phyloP scores from a whole-genome alignment of 2,888 invertebrate genomes.

The Halocaridina rubra region DNA sequence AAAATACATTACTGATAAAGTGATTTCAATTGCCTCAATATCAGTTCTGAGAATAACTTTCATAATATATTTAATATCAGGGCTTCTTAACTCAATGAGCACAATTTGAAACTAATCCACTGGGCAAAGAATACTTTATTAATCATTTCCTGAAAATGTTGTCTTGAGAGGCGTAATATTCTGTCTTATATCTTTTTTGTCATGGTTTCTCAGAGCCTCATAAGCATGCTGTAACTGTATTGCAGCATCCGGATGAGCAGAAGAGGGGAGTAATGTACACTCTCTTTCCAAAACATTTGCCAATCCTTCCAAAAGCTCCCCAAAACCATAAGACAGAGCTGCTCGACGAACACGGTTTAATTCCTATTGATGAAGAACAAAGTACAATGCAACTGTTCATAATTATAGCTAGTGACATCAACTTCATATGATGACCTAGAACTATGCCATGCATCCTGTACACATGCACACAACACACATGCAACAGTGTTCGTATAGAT shows the following conservation, averaged over 20 bases:
- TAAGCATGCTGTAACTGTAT: slow-evolving; percentile 91
- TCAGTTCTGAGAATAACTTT: too few relatives aligned
- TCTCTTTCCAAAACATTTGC: slow-evolving; percentile 90
- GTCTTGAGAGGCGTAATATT: slow-evolving; percentile 44
- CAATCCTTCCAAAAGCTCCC: slow-evolving; percentile 86
- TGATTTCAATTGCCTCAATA: too few relatives aligned
- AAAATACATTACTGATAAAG: too few relatives aligned
- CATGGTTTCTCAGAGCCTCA: slow-evolving; percentile 75
- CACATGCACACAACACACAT: too few relatives aligned
- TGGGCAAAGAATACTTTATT: neutral
- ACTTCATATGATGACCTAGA: too few relatives aligned
- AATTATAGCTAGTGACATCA: too few relatives aligned
- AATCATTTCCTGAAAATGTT: slow-evolving; percentile 42
- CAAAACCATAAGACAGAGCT: slow-evolving; percentile 90
- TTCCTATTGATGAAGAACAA: too few relatives aligned
- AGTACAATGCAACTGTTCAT: too few relatives aligned
- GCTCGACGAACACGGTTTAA: slow-evolving; percentile 89
- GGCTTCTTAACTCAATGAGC: too few relatives aligned
- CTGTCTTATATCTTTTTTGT: slow-evolving; percentile 42
- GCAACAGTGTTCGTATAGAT: too few relatives aligned
- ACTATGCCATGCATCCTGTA: too few relatives aligned
- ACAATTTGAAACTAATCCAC: neutral
- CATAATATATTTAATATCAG: too few relatives aligned
- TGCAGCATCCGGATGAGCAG: slow-evolving; percentile 86
- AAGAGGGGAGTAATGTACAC: slow-evolving; percentile 81